Evolutionary conservation across 2,888 invertebrate genomes (phyloP), one percentile per base, ranked within the genome.

Genomic region (Leistus spinibarbis): DNA sequence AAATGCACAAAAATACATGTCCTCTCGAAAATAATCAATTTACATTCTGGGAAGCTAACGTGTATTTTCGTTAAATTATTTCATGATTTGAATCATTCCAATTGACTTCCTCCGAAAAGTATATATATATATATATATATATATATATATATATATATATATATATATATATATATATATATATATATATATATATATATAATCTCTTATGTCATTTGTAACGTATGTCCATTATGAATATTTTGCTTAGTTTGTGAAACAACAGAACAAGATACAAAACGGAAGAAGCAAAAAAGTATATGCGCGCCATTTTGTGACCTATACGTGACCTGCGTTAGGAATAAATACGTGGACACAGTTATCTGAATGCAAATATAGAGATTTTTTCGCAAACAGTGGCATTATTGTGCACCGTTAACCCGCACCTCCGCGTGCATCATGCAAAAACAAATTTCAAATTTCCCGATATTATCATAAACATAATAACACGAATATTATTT

Each of bases 361-460:
- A 68, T 56, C 56, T 54, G 22, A 19, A 68, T 68, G 56, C 68
- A 68, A 68, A 54, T 54, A 54, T 13, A 68, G 22, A 17, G 7
- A 19, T 68, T 68, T 56, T 68, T 68, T 60, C 60, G 60, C 60
- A 60, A 60, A 60, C 60, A 60, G 7, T 60, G 10, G 60, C 60
- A 60, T 60, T 60, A 60, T 10, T 22, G 19, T 17, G 17, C 60
- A 60, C 60, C 17, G 60, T 60, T 60, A 60, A 19, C 19, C 60
- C 16, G 20, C 27, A n/a, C n/a, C 9, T 13, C 1, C 10, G 16
- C 17, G 60, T 19, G n/a, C 54, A 54, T 54, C 54, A 16, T 60
- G 60, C 4, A 60, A 60, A 57, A 60, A 60, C 20, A 60, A 17
- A 60, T 60, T 60, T 60, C 20, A 10, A 17, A 60, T 19, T 60